A percentile compares a stretch with the other conserved stretches of the same genome.
These are phyloP conservation scores for Julus scandinavius DNA, from an alignment of 2,888 invertebrate species.

Conservation along the genomic window DNA sequence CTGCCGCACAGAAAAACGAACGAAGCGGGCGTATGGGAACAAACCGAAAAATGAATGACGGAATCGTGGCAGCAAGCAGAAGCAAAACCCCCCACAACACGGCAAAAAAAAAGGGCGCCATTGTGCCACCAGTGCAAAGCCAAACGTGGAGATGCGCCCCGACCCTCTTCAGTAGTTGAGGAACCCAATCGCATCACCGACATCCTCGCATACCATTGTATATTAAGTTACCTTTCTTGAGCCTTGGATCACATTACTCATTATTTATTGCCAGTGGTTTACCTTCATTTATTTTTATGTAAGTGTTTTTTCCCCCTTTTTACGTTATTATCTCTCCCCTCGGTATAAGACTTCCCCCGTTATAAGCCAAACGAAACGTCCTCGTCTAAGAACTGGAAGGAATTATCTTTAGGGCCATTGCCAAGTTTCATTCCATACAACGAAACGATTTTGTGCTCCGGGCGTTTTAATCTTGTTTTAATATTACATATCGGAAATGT, in stretches of 20 bases:
- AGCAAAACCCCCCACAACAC: conserved; percentile 36
- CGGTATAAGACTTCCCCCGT: not conserved
- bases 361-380: conserved; percentile 4
- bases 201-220: conserved; percentile 42
- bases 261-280: conserved; percentile 55
- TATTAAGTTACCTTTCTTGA: conserved; percentile 51
- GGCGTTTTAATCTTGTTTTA: not conserved
- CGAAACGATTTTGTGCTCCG: conserved; percentile 13
- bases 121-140: not conserved
- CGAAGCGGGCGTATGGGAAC: conserved; percentile 16
- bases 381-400: not conserved
- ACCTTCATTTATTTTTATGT: conserved; percentile 51
- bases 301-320: conserved; percentile 1
- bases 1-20: not conserved
- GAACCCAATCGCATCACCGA: conserved; percentile 24
- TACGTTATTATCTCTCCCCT: not conserved
- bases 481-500: conserved; percentile 2
- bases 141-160: conserved; percentile 9
- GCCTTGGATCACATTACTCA: conserved; percentile 51
- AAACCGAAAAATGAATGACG: conserved; percentile 45
- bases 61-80: conserved; percentile 43
- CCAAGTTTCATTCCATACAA: conserved; percentile 30
- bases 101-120: not conserved
- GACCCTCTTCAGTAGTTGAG: conserved; percentile 18
- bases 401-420: not conserved